These are phyloP conservation scores for Drosophila peninsularis DNA, from an alignment of 2,888 invertebrate genomes.

Conservation along the genomic window DNA sequence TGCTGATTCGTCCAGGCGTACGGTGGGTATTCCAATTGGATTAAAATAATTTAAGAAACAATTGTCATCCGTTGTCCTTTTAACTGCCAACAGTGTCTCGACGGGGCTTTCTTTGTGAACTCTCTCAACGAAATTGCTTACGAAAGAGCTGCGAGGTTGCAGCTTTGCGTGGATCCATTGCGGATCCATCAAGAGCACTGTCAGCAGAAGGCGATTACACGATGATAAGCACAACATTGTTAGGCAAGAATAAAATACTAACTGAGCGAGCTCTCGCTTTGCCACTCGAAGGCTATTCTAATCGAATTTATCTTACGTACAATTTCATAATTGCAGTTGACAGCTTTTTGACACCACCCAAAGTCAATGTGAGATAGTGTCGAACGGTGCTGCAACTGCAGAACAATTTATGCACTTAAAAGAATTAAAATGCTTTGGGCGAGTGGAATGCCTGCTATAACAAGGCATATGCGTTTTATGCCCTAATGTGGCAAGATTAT, in stretches of 20 bases:
- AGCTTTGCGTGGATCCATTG: neutral
- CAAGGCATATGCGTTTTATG: neutral
- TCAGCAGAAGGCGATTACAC: neutral
- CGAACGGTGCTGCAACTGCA: neutral
- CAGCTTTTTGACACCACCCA: neutral
- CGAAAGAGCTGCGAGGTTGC: neutral
- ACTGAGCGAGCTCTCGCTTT: conserved; percentile 17
- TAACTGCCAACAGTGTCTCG: conserved; percentile 21
- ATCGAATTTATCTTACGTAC: neutral
- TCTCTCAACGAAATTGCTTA: conserved; percentile 17
- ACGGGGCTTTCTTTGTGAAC: neutral
- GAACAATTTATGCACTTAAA: neutral
- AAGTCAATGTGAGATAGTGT: neutral
- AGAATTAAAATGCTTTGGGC: neutral
- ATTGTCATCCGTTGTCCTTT: neutral
- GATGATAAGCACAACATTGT: conserved; percentile 19
- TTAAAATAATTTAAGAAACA: conserved; percentile 21
- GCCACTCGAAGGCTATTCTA: neutral
- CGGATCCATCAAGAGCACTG: neutral
- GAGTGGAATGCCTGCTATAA: neutral
- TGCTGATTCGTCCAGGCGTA: conserved; percentile 1
- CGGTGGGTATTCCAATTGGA: neutral
- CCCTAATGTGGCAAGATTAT: neutral
- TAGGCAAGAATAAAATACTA: neutral
- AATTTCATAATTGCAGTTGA: neutral